Evolutionary conservation across 2,797 vertebrate species (phyloP).

Genomic region (Myripristis murdjan): DNA sequence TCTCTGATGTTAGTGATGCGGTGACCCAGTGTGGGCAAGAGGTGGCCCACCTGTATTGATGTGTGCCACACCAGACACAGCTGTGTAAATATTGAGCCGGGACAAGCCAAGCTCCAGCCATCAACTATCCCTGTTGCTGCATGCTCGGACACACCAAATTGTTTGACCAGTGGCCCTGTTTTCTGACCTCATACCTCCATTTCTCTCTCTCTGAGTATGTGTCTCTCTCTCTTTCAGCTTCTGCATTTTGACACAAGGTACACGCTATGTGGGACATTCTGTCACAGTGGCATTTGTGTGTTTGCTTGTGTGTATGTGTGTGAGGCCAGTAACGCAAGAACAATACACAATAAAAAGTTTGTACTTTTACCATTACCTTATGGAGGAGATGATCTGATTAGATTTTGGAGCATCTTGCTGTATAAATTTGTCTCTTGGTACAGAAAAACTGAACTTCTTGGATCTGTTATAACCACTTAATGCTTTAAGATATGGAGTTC

Average conservation of each 20-base stretch:
- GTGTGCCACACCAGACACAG: conserved; percentile 77
- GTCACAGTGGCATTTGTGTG: background rate
- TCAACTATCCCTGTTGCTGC: conserved; percentile 59
- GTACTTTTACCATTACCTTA: background rate
- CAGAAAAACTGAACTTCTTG: background rate
- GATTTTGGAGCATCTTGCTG: conserved; percentile 29
- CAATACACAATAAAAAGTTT: conserved; percentile 13
- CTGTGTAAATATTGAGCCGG: conserved; percentile 79
- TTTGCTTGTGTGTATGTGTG: background rate
- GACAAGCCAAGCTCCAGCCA: conserved; percentile 67
- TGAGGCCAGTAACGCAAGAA: background rate
- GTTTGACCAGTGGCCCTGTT: conserved; percentile 68
- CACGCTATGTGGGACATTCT: conserved; percentile 10
- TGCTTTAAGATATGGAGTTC: conserved; percentile 29
- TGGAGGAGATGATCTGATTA: conserved; percentile 1
- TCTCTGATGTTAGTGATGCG: conserved; percentile 42
- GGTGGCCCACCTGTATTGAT: conserved; percentile 61
- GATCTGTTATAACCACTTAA: too few species aligned
- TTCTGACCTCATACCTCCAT: conserved; percentile 45
- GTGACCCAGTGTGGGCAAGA: conserved; percentile 56
- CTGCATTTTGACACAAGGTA: background rate
- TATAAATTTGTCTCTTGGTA: conserved; percentile 34
- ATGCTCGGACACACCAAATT: conserved; percentile 52
- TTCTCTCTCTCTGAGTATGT: conserved; percentile 37
- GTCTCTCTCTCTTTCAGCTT: background rate